These are phyloP conservation scores for Ophion slaviceki DNA, from an alignment of 2,888 invertebrate species.

Conservation along the genomic window DNA sequence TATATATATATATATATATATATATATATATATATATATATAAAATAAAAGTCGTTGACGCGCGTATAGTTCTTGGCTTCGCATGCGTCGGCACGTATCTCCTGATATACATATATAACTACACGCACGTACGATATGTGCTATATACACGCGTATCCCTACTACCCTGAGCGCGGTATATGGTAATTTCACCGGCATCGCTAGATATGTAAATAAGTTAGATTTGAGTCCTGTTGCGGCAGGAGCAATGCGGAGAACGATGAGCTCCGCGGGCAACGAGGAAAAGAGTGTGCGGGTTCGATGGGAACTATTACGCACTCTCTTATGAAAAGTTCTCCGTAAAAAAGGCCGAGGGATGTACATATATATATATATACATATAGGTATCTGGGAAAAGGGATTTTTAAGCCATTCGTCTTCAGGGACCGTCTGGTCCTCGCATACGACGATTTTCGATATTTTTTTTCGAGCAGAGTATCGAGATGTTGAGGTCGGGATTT, in stretches of 20 bases:
- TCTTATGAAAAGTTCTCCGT: conserved; percentile 66
- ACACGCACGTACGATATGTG: conserved; percentile 59
- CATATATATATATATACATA: conserved; percentile 10
- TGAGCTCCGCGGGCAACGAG: conserved; percentile 61
- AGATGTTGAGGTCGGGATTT: no score
- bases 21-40: conserved; percentile 17
- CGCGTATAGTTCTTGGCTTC: conserved; percentile 71
- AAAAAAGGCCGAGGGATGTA: conserved; percentile 59
- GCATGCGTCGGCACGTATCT: conserved; percentile 80
- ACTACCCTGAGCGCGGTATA: conserved; percentile 74
- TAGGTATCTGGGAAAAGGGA: conserved; percentile 17
- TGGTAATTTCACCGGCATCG: conserved; percentile 81
- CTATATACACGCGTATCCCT: conserved; percentile 25
- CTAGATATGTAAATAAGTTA: conserved; percentile 83
- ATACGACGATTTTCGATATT: no score
- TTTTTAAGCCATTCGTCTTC: conserved; percentile 79
- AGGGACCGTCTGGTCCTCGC: conserved; percentile 68
- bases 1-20: conserved; percentile 17
- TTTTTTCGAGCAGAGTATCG: no score
- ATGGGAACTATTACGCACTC: conserved; percentile 79
- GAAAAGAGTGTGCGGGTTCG: conserved; percentile 71
- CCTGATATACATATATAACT: conserved; percentile 61
- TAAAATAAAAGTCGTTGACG: conserved; percentile 43
- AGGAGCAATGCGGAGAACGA: conserved; percentile 63
- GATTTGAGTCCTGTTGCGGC: conserved; percentile 82